Evolutionary conservation across 2,888 invertebrate species (phyloP).

Genomic region (Napeogenes inachia): DNA sequence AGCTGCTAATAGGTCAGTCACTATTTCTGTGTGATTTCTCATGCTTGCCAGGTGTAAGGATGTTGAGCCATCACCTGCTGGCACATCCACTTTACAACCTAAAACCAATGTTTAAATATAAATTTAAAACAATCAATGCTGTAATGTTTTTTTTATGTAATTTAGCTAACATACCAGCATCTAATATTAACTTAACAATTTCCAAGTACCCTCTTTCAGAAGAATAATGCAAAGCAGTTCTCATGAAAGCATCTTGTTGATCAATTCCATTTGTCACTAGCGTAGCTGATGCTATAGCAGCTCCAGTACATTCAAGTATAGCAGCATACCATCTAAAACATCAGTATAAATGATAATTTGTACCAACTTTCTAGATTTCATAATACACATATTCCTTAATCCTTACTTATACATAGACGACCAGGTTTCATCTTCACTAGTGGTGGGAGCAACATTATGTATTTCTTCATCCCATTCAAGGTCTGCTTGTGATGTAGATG

Average conservation of each 20-base stretch:
- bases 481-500: slow-evolving; percentile 64
- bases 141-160: neutral
- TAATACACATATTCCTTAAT: slow-evolving; percentile 22
- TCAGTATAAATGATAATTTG: neutral
- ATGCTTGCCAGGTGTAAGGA: slow-evolving; percentile 82
- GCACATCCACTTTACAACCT: slow-evolving; percentile 81
- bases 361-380: neutral
- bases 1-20: slow-evolving; percentile 72
- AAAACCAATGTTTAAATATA: neutral
- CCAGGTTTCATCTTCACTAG: slow-evolving; percentile 75
- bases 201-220: slow-evolving; percentile 81
- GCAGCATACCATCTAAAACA: slow-evolving; percentile 84
- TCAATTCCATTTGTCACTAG: slow-evolving; percentile 74
- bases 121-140: neutral
- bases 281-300: slow-evolving; percentile 68
- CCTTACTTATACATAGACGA: slow-evolving; percentile 69
- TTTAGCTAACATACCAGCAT: slow-evolving; percentile 69
- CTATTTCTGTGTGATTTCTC: slow-evolving; percentile 77
- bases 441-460: slow-evolving; percentile 71
- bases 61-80: slow-evolving; percentile 81
- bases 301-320: slow-evolving; percentile 82
- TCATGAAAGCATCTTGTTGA: slow-evolving; percentile 79
- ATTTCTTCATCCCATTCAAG: slow-evolving; percentile 88
- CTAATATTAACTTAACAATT: slow-evolving; percentile 78
- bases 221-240: slow-evolving; percentile 86